Evolutionary conservation across 2,888 invertebrate species (phyloP).

Genomic region (Spodoptera exigua): DNA sequence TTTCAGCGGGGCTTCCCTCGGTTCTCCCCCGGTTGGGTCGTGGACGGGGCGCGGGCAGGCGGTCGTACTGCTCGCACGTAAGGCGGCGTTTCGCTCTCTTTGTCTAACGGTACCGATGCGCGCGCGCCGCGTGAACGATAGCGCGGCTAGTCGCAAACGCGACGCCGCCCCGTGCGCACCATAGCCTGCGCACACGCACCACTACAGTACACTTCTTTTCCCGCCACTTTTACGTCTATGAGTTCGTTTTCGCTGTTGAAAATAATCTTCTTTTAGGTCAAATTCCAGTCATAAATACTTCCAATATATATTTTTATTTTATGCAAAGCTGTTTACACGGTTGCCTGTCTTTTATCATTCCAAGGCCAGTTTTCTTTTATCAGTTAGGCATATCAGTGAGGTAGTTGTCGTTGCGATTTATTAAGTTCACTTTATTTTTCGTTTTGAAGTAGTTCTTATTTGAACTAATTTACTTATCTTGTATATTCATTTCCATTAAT

Average conservation of each 20-base stretch:
- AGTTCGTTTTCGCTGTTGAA: conserved; percentile 60
- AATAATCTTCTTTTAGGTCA: conserved; percentile 5
- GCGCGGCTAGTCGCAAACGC: conserved; percentile 82
- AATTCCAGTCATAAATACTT: neutral
- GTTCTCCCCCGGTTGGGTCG: conserved; percentile 88
- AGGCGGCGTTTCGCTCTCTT: conserved; percentile 75
- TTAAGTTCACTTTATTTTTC: conserved; percentile 14
- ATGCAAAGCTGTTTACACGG: conserved; percentile 9
- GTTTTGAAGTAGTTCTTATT: neutral
- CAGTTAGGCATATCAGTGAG: conserved; percentile 18
- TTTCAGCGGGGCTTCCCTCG: conserved; percentile 89
- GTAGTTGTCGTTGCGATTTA: conserved; percentile 13
- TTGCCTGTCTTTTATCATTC: conserved; percentile 24
- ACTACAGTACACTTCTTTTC: conserved; percentile 55
- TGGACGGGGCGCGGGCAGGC: conserved; percentile 80
- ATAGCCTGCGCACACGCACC: conserved; percentile 40
- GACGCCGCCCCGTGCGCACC: conserved; percentile 75
- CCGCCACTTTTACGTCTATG: conserved; percentile 73
- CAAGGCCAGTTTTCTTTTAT: conserved; percentile 35
- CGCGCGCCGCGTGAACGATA: conserved; percentile 80
- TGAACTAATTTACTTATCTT: neutral
- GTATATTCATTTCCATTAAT: too few species aligned
- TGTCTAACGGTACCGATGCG: conserved; percentile 84
- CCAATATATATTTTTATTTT: neutral
- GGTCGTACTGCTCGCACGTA: conserved; percentile 75